Evolutionary conservation across 2,113 vertebrate genomes (phyloP), one percentile per base, ranked within the genome.

Genomic region (Eulemur macaco): DNA sequence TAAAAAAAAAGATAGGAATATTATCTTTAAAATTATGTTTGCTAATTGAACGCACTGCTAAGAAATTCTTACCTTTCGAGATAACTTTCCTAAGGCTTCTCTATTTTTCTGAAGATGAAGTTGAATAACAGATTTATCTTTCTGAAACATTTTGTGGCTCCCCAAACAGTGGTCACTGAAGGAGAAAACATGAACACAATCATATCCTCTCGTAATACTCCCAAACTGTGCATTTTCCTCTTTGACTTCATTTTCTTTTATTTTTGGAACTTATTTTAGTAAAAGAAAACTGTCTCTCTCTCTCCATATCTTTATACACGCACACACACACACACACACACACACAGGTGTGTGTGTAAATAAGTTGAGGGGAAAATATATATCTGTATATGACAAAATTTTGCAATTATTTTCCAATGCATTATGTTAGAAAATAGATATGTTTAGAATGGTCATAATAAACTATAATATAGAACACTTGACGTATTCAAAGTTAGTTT

Each of bases 61-160:
- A 92, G 9, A n/a, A 68, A 0, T 0, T 94, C 98, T 88, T 95
- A 99, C 98, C 89, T 95, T 98, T 95, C 98, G 76, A 82, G 98
- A 97, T 86, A 98, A 98, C 9, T 73, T 96, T 93, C 83, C 96
- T 81, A 88, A 95, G 86, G 20, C 0, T 7, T 42, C 42, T 0
- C 0, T 42, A 0, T 58, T 0, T 34, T 9, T 95, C 73, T 97
- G 98, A 0, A 99, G 98, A 23, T 0, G 90, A 89, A 99, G 98
- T 27, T 98, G 98, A 95, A 98, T 60, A 54, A 88, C 86, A 64
- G 95, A 80, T 45, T 58, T 95, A 20, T 97, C 90, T 95, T 98
- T 98, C 92, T 85, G 98, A 88, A 99, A 98, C 50, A 86, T 95
- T 89, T 96, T 97, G 8, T 98, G 98, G 58, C 98, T 98, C 42